These are phyloP conservation scores for Cichladusa arquata DNA, from an alignment of 2,113 vertebrate genomes.

Conservation along the genomic window DNA sequence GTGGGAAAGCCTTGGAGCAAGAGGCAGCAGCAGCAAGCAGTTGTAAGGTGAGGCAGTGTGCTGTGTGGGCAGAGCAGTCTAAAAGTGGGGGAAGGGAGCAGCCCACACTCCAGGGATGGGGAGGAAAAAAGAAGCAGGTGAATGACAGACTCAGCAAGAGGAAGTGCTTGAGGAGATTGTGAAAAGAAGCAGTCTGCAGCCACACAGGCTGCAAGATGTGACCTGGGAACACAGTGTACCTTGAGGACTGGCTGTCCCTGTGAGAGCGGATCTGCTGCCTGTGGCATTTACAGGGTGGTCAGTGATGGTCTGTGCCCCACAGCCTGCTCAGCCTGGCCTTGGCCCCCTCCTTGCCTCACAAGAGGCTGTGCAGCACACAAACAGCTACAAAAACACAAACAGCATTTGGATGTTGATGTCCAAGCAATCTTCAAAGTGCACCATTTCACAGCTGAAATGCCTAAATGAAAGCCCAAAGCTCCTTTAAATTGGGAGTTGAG, in stretches of 20 bases:
- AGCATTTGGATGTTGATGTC: not conserved
- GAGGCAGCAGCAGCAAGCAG: not conserved
- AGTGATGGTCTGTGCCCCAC: fast-evolving
- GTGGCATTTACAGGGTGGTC: not conserved
- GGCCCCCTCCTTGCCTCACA: not conserved
- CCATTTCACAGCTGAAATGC: not conserved
- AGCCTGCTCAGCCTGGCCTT: not conserved
- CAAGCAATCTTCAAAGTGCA: not conserved
- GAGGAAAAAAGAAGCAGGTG: not conserved
- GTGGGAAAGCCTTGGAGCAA: not conserved
- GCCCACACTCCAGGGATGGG: not conserved
- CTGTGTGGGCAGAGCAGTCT: not conserved
- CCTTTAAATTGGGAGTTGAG: slow-evolving; percentile 1
- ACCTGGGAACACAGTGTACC: not conserved
- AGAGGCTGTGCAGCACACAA: not conserved
- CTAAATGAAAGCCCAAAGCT: not conserved
- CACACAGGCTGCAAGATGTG: not conserved
- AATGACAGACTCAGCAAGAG: not conserved
- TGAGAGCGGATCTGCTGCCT: not conserved
- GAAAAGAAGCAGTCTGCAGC: not conserved
- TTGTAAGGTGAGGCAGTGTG: not conserved
- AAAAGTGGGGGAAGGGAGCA: not conserved
- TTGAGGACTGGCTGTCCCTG: not conserved
- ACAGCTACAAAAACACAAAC: not conserved
- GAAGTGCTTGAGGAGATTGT: slow-evolving; percentile 10